A percentile compares a stretch with the other conserved stretches of the same genome.
These are phyloP conservation scores for Pardosa pseudoannulata DNA, from an alignment of 2,888 invertebrate species.

Conservation along the genomic window DNA sequence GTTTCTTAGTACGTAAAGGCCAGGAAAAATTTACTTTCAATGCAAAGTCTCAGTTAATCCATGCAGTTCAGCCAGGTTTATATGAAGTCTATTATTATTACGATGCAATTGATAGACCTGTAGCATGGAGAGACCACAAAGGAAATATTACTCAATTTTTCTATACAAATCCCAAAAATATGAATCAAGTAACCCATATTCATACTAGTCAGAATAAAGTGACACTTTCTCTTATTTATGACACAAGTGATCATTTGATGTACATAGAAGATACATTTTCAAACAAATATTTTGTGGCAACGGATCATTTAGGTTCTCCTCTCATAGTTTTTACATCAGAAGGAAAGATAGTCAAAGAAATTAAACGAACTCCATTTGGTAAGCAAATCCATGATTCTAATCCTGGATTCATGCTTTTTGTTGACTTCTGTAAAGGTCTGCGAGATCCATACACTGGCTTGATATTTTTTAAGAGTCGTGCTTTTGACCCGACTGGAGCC, in stretches of 20 bases:
- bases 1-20: constrained; percentile 93
- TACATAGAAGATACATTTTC: constrained; percentile 89
- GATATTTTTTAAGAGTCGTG: constrained; percentile 84
- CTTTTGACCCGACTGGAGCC: constrained; percentile 95
- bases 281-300: constrained; percentile 94
- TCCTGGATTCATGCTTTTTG: constrained; percentile 93
- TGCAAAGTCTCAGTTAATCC: constrained; percentile 90
- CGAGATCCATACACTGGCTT: constrained; percentile 85
- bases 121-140: constrained; percentile 93
- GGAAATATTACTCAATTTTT: constrained; percentile 97
- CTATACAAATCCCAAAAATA: constrained; percentile 91
- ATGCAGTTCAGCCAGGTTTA: constrained; percentile 90
- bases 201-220: constrained; percentile 95
- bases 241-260: constrained; percentile 92
- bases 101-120: constrained; percentile 91
- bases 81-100: constrained; percentile 90
- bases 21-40: constrained; percentile 96
- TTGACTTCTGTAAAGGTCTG: constrained; percentile 95
- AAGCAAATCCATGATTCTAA: constrained; percentile 96
- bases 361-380: constrained; percentile 95
- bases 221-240: constrained; percentile 92
- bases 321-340: constrained; percentile 96
- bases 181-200: constrained; percentile 91
- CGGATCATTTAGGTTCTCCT: constrained; percentile 95
- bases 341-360: constrained; percentile 93